Evolutionary conservation across 2,113 vertebrate genomes (phyloP).

Genomic region (Nerophis lumbriciformis): DNA sequence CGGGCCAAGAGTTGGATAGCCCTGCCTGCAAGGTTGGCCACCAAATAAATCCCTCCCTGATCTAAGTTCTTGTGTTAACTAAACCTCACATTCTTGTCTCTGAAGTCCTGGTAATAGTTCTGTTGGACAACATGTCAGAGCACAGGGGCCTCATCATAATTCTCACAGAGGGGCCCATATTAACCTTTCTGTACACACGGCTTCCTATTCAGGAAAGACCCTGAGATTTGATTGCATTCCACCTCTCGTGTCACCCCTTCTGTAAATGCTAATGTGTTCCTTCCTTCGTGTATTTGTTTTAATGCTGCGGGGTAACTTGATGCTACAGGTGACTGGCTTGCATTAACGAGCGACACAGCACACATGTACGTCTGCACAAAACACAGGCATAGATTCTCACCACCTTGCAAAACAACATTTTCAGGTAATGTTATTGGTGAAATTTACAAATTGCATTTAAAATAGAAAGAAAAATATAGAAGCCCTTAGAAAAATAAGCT

Average conservation of each 20-base stretch:
- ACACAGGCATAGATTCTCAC: conserved; percentile 37
- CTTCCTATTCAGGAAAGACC: conserved; percentile 32
- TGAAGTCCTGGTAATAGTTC: conserved; percentile 39
- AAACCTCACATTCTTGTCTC: conserved; percentile 12
- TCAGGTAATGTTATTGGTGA: conserved; percentile 47
- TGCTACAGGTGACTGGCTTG: conserved; percentile 35
- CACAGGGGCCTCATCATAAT: conserved; percentile 22
- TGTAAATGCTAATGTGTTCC: conserved; percentile 58
- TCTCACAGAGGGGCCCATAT: conserved; percentile 23
- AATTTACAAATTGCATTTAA: conserved; percentile 45
- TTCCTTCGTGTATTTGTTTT: conserved; percentile 37
- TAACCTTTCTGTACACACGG: conserved; percentile 23
- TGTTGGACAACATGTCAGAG: conserved; percentile 33
- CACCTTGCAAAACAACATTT: conserved; percentile 39
- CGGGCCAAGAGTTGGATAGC: conserved; percentile 24
- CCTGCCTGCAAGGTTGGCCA: conserved; percentile 15
- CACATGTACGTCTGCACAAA: conserved; percentile 29
- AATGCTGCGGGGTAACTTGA: conserved; percentile 45
- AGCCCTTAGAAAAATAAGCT: conserved; percentile 36
- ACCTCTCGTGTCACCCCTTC: conserved; percentile 41
- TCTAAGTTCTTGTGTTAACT: conserved; percentile 9
- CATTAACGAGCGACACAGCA: conserved; percentile 37
- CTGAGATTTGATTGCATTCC: conserved; percentile 36
- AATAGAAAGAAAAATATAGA: conserved; percentile 37
- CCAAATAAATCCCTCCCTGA: conserved; percentile 19